Conservation (phyloP, 2,888 invertebrate species). For the Elmis aenea region DNA sequence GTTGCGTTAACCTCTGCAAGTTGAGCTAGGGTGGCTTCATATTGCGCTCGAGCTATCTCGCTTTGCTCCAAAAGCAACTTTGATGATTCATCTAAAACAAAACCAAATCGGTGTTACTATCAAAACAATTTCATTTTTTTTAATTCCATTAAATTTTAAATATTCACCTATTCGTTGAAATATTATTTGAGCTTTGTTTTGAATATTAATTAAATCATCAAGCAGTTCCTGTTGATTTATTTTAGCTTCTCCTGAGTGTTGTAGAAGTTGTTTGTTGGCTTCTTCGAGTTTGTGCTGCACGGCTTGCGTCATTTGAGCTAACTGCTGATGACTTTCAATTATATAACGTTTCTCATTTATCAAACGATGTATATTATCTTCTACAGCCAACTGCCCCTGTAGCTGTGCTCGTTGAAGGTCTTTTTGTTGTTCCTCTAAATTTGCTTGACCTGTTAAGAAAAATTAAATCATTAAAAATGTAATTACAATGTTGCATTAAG, state of each 20-base stretch:
- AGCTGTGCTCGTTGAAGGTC: conserved; percentile 49
- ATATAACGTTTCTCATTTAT: conserved; percentile 58
- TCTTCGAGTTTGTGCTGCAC: conserved; percentile 53
- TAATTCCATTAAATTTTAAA: background rate
- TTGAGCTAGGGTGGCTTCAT: conserved; percentile 49
- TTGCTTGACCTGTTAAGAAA: conserved; percentile 47
- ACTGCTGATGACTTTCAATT: conserved; percentile 52
- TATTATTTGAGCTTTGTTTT: conserved; percentile 51
- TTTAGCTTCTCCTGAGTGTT: conserved; percentile 48
- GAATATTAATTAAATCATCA: conserved; percentile 51
- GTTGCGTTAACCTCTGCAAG: conserved; percentile 52
- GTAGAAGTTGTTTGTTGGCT: conserved; percentile 48
- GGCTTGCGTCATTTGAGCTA: conserved; percentile 52
- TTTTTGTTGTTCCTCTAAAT: conserved; percentile 50
- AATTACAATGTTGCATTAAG: no score
- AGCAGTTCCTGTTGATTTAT: conserved; percentile 53
- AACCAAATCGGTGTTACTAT: background rate
- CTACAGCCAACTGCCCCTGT: conserved; percentile 49
- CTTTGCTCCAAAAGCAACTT: conserved; percentile 48
- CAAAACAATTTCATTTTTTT: conserved; percentile 1
- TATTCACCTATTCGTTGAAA: conserved; percentile 52
- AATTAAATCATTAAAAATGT: no score
- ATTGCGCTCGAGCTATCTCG: conserved; percentile 47
- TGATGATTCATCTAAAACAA: conserved; percentile 42
- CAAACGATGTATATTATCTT: conserved; percentile 53